These are phyloP conservation scores for Glomeris marginata DNA, from an alignment of 2,888 invertebrate species.

Conservation along the genomic window DNA sequence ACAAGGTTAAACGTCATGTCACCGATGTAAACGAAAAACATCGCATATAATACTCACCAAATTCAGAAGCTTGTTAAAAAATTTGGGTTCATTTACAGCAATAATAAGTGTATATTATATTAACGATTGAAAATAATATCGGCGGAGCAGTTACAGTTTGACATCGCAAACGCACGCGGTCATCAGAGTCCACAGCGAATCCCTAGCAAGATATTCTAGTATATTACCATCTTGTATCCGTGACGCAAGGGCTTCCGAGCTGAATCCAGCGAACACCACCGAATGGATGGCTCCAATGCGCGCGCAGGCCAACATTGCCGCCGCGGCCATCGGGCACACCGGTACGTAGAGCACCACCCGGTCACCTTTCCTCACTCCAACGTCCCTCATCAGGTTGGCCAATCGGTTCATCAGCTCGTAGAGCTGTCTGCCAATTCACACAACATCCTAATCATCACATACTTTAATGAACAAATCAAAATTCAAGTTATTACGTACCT, in stretches of 20 bases:
- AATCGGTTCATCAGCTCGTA: constrained; percentile 28
- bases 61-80: no score
- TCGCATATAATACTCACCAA: no score
- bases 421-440: constrained; percentile 24
- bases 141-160: no score
- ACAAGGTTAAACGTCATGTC: no score
- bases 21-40: no score
- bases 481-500: constrained; percentile 19
- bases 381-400: constrained; percentile 28
- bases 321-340: constrained; percentile 32
- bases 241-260: constrained; percentile 33
- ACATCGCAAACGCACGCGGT: no score
- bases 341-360: constrained; percentile 36
- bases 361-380: constrained; percentile 33
- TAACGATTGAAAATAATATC: not conserved
- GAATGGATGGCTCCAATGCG: constrained; percentile 37
- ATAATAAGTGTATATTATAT: not conserved
- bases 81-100: not conserved
- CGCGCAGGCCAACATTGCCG: constrained; percentile 35
- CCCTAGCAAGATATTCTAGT: no score
- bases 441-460: not conserved
- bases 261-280: constrained; percentile 39
- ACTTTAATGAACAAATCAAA: not conserved
- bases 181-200: no score
- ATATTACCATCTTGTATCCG: constrained; percentile 31